Evolutionary conservation across 2,888 invertebrate species (phyloP).

Genomic region (Pristionchus mayeri): DNA sequence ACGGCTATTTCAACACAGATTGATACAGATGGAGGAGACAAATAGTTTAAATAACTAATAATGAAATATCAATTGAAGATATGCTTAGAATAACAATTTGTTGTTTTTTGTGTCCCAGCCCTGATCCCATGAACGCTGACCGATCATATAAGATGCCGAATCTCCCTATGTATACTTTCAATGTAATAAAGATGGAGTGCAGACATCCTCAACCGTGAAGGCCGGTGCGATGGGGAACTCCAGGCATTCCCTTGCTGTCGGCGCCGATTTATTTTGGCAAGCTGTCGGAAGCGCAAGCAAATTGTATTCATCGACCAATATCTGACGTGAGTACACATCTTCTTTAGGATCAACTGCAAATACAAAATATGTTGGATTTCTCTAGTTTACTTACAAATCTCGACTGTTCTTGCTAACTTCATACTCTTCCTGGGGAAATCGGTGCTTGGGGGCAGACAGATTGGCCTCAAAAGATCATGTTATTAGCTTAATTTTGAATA

Average conservation of each 20-base stretch:
- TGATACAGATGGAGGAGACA: too few relatives aligned
- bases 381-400: not conserved
- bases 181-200: too few relatives aligned
- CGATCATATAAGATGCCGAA: too few relatives aligned
- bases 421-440: not conserved
- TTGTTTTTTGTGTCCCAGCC: too few relatives aligned
- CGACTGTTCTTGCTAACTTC: not conserved
- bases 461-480: not conserved
- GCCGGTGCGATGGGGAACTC: not conserved
- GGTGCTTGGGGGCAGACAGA: not conserved
- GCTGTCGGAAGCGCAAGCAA: too few relatives aligned
- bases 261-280: not conserved
- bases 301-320: not conserved
- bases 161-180: too few relatives aligned
- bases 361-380: not conserved
- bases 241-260: not conserved
- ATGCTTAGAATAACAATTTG: too few relatives aligned
- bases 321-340: not conserved
- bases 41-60: too few relatives aligned
- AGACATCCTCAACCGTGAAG: not conserved
- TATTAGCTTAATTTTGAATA: too few relatives aligned
- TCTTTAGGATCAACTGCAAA: not conserved
- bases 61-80: too few relatives aligned
- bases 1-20: too few relatives aligned
- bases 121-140: too few relatives aligned